These are phyloP conservation scores for Coptotermes formosanus DNA, from an alignment of 1,140 invertebrate genomes.

Conservation along the genomic window DNA sequence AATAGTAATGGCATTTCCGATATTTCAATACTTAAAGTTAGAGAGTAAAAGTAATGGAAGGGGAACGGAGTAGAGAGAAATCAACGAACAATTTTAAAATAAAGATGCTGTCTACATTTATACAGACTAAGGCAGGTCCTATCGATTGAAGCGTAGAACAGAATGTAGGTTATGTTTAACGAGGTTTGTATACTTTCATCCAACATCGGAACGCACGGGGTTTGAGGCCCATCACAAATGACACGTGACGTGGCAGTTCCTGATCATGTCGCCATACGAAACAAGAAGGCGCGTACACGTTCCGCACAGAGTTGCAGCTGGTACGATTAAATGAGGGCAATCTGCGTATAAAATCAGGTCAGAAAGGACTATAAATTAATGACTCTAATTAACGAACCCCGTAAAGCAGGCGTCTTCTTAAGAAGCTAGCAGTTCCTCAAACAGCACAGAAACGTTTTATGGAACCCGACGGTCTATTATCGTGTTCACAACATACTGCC, in stretches of 20 bases:
- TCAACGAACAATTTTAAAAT: constrained; percentile 15
- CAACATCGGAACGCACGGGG: neutral
- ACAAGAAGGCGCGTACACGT: neutral
- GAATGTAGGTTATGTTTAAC: constrained; percentile 4
- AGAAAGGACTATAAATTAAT: too few species aligned
- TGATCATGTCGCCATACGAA: neutral
- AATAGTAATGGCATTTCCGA: constrained; percentile 27
- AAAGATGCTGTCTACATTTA: neutral
- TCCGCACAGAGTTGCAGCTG: too few species aligned
- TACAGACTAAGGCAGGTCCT: neutral
- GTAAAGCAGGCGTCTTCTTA: too few species aligned
- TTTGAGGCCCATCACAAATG: neutral
- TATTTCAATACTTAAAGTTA: constrained; percentile 24
- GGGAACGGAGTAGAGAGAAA: neutral
- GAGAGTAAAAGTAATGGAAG: constrained; percentile 13
- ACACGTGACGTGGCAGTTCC: neutral
- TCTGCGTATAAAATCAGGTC: too few species aligned
- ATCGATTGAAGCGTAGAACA: neutral
- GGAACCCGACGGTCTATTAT: too few species aligned
- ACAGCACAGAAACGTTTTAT: too few species aligned
- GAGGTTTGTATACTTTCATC: neutral
- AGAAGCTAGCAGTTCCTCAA: too few species aligned
- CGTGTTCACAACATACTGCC: too few species aligned
- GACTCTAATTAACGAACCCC: too few species aligned
- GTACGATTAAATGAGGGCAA: too few species aligned